Percentiles rank a stretch among this genome's conserved stretches.
Conservation (phyloP, 2,797 vertebrate genomes). For the Pteronotus mesoamericanus region DNA sequence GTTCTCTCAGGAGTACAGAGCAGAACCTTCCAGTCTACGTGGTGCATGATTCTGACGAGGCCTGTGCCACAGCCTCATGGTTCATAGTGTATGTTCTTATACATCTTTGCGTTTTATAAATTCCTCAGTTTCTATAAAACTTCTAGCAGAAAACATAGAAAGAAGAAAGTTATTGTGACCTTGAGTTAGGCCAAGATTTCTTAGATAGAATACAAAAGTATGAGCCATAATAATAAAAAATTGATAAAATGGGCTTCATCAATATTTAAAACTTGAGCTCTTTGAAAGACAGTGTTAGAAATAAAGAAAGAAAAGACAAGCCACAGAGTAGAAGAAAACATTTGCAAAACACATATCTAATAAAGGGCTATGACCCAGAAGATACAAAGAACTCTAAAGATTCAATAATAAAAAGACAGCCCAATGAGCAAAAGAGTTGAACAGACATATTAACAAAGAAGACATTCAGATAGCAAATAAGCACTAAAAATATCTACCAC, state of each 20-base stretch:
- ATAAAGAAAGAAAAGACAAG: background rate
- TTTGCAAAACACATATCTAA: background rate
- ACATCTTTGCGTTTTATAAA: background rate
- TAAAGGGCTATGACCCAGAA: background rate
- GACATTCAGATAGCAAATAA: background rate
- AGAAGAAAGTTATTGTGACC: background rate
- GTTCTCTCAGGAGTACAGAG: background rate
- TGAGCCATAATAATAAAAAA: constrained; percentile 3
- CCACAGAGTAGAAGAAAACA: background rate
- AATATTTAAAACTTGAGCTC: background rate
- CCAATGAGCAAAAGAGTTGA: background rate
- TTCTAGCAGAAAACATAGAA: background rate
- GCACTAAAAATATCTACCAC: background rate
- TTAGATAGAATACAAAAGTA: background rate
- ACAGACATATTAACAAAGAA: background rate
- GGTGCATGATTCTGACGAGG: background rate
- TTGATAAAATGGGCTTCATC: background rate
- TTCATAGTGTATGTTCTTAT: background rate
- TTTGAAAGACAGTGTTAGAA: background rate
- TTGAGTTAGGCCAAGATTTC: background rate
- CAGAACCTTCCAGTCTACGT: background rate
- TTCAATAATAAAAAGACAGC: background rate
- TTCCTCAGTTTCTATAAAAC: background rate
- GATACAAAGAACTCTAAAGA: background rate
- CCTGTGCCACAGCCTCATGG: background rate